Base-by-base conservation (phyloP, 1,140 invertebrate species). In the Daktulosphaira vitifoliae region DNA sequence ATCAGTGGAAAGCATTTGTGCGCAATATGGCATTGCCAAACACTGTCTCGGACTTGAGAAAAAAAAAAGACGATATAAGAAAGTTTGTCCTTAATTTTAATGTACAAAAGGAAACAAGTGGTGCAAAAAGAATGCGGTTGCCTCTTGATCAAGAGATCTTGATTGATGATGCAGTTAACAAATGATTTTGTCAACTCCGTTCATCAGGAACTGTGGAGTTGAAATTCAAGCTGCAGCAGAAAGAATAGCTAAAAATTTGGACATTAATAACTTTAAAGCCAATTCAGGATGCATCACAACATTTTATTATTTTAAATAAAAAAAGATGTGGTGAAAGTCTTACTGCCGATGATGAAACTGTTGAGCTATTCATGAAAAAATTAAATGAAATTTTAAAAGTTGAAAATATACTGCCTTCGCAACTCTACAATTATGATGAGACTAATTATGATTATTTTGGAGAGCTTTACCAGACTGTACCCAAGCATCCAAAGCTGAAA, bases 221-320 rank as follows among this genome's bases (percentile, higher is more conserved):
- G n/a, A n/a, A n/a, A n/a, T n/a, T n/a, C n/a, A n/a, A n/a, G n/a
- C n/a, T n/a, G n/a, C n/a, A n/a, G n/a, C n/a, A n/a, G n/a, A n/a
- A n/a, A n/a, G n/a, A n/a, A n/a, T n/a, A n/a, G n/a, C n/a, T n/a
- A n/a, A n/a, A n/a, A n/a, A n/a, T n/a, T n/a, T n/a, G n/a, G n/a
- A n/a, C n/a, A n/a, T n/a, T n/a, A n/a, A n/a, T n/a, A n/a, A 71
- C 51, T 76, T 76, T 71, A 59, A 54, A 25, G 74, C 72, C 46
- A 73, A 72, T 66, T 70, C 72, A 69, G 74, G 74, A 39, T 76
- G 76, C 66, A 70, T 25, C 67, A 74, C 56, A 69, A 70, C 56
- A 66, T 68, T 38, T 50, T 16, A 39, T n/a, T n/a, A n/a, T n/a
- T n/a, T n/a, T n/a, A n/a, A 39, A 39, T 26, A 39, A 38, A 56